Base-by-base conservation (phyloP, 2,888 invertebrate genomes). In the Volucella bombylans region DNA sequence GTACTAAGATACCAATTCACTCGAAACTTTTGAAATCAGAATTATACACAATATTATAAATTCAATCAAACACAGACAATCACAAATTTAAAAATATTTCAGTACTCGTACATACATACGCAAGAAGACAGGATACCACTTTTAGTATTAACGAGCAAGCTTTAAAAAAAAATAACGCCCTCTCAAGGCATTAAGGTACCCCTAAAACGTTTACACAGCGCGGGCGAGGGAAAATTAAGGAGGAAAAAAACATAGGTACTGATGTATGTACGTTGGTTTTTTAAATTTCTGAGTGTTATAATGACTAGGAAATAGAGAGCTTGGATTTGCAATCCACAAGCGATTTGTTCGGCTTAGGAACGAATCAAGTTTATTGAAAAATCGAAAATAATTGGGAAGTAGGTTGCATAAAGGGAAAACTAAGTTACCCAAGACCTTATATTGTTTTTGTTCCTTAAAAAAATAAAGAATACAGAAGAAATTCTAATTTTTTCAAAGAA, bases 371-470 rank as follows among this genome's bases (percentile, higher is more conserved):
- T 45, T 54, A 43, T 54, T 67, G 67, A 14, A 54, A 54, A n/a
- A 67, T 67, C 41, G 43, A 39, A 65, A 65, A 65, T 52, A 65
- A 50, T 15, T 65, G 50, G 52, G 65, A 65, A 65, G 39, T 64
- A 8, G 47, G 49, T 2, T 65, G 31, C 23, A 64, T 49, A 49
- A 64, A 31, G 38, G 54, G 23, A 18, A 41, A 54, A 54, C 54
- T 54, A 31, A 9, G 14, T n/a, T 6, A 57, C n/a, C 39, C 57
- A 8, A 59, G 41, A 41, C 41, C 57, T 59, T 59, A 59, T 18
- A 59, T 15, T 41, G 59, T 41, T 59, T 59, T n/a, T n/a, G n/a
- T n/a, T n/a, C n/a, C n/a, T n/a, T n/a, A n/a, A n/a, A n/a, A n/a
- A n/a, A n/a, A n/a, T 10, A 59, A 14, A 59, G 59, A 41, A 6